phyloP scores from a whole-genome alignment of 2,888 invertebrate species.

The Oasisia sp. region DNA sequence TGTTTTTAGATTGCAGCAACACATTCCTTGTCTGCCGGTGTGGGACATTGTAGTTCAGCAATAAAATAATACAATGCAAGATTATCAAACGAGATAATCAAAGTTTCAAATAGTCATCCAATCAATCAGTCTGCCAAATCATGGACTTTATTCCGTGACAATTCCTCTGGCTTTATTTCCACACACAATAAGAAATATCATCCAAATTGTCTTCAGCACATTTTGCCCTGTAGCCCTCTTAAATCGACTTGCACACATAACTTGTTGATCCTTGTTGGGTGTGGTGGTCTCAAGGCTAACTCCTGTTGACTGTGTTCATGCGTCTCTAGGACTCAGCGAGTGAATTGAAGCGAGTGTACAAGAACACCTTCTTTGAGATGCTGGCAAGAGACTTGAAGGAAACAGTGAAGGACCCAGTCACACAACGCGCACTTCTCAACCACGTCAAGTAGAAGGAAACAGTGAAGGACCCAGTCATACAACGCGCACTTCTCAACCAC shows the following conservation, averaged over 20 bases:
- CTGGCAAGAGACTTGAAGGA: background rate
- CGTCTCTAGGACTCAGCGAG: background rate
- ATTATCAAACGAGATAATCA: too few relatives aligned
- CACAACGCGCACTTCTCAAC: background rate
- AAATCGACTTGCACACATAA: background rate
- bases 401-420: background rate
- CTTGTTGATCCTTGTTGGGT: background rate
- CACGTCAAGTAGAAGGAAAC: background rate
- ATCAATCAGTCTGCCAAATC: too few relatives aligned
- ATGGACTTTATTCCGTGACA: too few relatives aligned
- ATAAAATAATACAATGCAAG: too few relatives aligned
- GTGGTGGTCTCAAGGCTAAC: background rate
- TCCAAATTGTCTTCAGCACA: too few relatives aligned
- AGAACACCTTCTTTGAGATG: conserved; percentile 10
- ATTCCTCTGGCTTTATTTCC: too few relatives aligned
- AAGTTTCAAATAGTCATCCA: too few relatives aligned
- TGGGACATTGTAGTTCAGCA: too few relatives aligned
- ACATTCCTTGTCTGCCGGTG: too few relatives aligned
- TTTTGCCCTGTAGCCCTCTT: background rate
- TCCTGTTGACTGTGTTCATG: background rate
- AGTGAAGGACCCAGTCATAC: background rate
- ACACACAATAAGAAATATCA: too few relatives aligned
- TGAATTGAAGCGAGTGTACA: background rate
- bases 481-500: background rate
- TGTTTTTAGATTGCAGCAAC: too few relatives aligned